phyloP scores from a whole-genome alignment of 2,888 invertebrate genomes.

The Tillus elongatus region DNA sequence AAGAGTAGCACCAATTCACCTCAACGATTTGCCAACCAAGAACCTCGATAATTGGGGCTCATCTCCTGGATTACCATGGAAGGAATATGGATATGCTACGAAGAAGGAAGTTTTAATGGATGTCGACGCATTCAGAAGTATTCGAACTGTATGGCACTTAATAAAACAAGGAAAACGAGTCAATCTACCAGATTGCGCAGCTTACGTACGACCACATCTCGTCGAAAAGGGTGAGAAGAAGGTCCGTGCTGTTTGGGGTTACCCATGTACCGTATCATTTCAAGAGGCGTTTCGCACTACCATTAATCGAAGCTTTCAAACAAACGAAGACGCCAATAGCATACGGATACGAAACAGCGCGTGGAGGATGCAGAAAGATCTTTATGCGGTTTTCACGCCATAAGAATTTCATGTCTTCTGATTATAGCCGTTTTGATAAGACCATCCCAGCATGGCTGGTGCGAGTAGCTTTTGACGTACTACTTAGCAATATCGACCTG shows the following conservation, averaged over 20 bases:
- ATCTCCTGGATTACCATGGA: conserved; percentile 9
- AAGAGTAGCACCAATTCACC: not conserved
- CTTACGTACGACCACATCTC: conserved; percentile 11
- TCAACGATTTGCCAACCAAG: conserved; percentile 8
- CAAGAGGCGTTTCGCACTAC: not conserved
- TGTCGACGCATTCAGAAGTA: conserved; percentile 2
- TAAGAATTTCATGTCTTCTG: conserved; percentile 7
- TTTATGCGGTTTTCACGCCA: not conserved
- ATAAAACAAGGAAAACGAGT: conserved; percentile 10
- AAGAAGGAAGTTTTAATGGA: conserved; percentile 3
- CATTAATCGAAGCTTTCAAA: not conserved
- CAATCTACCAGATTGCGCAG: conserved; percentile 12
- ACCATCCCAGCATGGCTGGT: conserved; percentile 14
- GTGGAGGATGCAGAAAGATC: conserved; percentile 5
- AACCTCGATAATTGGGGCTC: conserved; percentile 6
- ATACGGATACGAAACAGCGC: conserved; percentile 13
- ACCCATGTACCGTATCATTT: conserved; percentile 16
- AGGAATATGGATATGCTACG: conserved; percentile 1
- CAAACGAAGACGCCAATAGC: conserved; percentile 6
- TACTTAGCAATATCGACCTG: not conserved
- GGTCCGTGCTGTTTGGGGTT: conserved; percentile 16
- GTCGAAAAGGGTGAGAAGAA: conserved; percentile 11
- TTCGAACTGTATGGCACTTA: conserved; percentile 6
- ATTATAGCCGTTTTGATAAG: conserved; percentile 14
- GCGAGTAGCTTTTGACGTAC: not conserved